These are phyloP conservation scores for Patiria miniata DNA, from an alignment of 35 echinoderm and acorn worm genomes.

Conservation along the genomic window DNA sequence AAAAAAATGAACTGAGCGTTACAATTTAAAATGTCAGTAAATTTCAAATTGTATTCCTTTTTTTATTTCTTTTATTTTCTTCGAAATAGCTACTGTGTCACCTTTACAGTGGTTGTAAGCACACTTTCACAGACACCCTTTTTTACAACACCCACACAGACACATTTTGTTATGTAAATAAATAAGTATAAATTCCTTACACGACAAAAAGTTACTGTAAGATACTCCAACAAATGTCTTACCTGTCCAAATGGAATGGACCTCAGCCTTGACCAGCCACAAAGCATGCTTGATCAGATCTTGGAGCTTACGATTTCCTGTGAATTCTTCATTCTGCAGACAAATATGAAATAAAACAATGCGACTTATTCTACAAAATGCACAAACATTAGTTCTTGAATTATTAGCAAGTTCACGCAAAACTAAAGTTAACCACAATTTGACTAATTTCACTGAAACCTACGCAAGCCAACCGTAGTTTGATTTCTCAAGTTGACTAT, in stretches of 20 bases:
- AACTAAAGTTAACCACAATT: neutral
- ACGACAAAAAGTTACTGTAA: neutral
- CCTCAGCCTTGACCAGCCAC: constrained; percentile 71
- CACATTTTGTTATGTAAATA: too few relatives aligned
- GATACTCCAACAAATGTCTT: constrained; percentile 15
- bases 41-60: too few relatives aligned
- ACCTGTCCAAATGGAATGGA: constrained; percentile 82
- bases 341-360: constrained; percentile 10
- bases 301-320: constrained; percentile 58
- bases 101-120: too few relatives aligned
- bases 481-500: too few relatives aligned
- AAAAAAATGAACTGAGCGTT: too few relatives aligned
- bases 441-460: too few relatives aligned
- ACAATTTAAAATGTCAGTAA: too few relatives aligned
- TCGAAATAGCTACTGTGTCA: too few relatives aligned
- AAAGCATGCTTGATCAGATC: constrained; percentile 78
- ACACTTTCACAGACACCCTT: too few relatives aligned
- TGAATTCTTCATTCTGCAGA: constrained; percentile 82
- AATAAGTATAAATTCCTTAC: neutral
- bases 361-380: neutral
- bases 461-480: too few relatives aligned
- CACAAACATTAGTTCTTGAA: neutral
- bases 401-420: neutral
- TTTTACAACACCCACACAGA: too few relatives aligned
- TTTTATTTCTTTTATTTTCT: too few relatives aligned